phyloP scores from a whole-genome alignment of 2,888 invertebrate genomes.

The Dione juno region DNA sequence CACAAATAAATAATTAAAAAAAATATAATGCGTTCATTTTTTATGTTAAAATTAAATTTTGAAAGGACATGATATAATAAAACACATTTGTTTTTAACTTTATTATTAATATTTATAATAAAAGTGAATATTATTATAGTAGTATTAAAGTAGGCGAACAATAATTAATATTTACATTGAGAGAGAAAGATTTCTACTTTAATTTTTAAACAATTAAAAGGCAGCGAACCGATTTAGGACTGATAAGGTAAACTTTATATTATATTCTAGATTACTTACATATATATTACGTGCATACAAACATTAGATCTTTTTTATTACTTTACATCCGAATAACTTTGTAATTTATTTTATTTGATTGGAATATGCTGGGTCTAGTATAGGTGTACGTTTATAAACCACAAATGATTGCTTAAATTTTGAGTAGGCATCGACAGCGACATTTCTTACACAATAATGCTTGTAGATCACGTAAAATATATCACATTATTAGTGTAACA shows the following conservation, averaged over 20 bases:
- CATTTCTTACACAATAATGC: not conserved
- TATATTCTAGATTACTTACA: slow-evolving; percentile 33
- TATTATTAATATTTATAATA: slow-evolving; percentile 61
- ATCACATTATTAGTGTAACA: slow-evolving; percentile 30
- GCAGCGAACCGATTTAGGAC: slow-evolving; percentile 47
- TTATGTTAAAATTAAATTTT: not conserved
- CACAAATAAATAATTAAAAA: too few species aligned
- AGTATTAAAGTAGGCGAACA: slow-evolving; percentile 73
- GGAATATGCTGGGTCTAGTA: too few species aligned
- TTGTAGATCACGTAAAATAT: slow-evolving; percentile 22
- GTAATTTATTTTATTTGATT: not conserved
- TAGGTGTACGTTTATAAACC: too few species aligned
- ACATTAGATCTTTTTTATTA: slow-evolving; percentile 25
- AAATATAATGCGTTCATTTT: too few species aligned
- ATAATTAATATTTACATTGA: slow-evolving; percentile 65
- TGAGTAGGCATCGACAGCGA: not conserved
- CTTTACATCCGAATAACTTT: not conserved
- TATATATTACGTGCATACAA: slow-evolving; percentile 27
- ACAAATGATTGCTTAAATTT: not conserved
- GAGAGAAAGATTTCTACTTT: slow-evolving; percentile 43
- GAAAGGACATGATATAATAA: slow-evolving; percentile 24
- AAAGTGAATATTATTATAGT: slow-evolving; percentile 74
- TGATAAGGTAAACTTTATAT: slow-evolving; percentile 28
- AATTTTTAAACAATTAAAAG: slow-evolving; percentile 37
- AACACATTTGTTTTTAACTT: slow-evolving; percentile 43